Evolutionary conservation across 2,888 invertebrate species (phyloP), one percentile per base, ranked within the genome.

Genomic region (Eupithecia centaureata): DNA sequence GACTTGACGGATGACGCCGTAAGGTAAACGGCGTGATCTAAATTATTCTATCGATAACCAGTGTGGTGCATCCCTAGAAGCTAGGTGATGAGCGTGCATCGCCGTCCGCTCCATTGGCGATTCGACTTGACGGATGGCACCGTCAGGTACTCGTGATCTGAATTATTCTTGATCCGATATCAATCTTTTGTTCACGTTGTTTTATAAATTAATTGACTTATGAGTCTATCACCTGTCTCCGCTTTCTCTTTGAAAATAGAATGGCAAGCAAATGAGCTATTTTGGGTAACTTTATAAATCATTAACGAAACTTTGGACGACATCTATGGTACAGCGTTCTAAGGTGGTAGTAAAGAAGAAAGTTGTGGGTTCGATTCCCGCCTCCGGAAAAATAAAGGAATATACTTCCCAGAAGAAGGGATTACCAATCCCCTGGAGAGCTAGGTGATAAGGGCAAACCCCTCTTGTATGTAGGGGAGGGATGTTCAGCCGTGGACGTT

Each of bases 51-150:
- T 68, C 68, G 68, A 68, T 59, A 59, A 22, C 67, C 2, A 27
- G 7, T 1, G 15, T 5, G 42, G 15, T 60, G 54, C 73, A 60
- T n/a, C 73, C 22, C 74, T 74, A 67, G n/a, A 10, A 12, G 62
- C 72, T 74, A 80, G 79, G 80, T 80, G 75, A 73, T 71, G 71
- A 72, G 63, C 66, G 70, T 69, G 72, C 72, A 71, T 72, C 72
- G 60, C 42, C 65, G 62, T 65, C 62, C 65, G 69, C 65, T 61
- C 73, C 77, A 80, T 80, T 79, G 76, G 61, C 59, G 60, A 42
- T 30, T 30, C 27, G 59, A 64, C 70, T 76, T 80, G 81, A 80
- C 76, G 62, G 32, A 80, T 71, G 65, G 70, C 66, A 59, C 47
- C 60, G 65, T 30, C 71, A 74, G 67, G 71, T 71, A 71, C 65